Conservation (phyloP, 2,797 vertebrate genomes). For the Anguilla pacifica region DNA sequence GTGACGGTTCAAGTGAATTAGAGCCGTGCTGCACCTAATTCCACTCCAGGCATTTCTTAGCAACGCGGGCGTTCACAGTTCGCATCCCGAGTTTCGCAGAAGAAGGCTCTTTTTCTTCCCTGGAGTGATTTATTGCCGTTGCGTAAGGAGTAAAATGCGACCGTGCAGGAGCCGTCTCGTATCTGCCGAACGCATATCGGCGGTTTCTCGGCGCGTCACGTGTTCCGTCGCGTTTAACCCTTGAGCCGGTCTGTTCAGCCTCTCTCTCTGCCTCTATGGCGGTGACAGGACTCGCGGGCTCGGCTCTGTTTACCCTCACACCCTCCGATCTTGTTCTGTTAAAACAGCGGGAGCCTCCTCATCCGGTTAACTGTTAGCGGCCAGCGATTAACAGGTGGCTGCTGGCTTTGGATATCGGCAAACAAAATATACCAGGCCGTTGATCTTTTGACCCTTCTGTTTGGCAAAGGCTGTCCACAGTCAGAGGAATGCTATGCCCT, state of each 20-base stretch:
- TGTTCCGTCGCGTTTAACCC: not conserved
- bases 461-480: not conserved
- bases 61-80: not conserved
- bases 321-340: not conserved
- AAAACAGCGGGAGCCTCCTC: not conserved
- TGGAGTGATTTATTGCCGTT: not conserved
- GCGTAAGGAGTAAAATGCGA: constrained; percentile 10
- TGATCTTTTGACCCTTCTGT: not conserved
- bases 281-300: not conserved
- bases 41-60: not conserved
- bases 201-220: not conserved
- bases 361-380: not conserved
- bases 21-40: not conserved
- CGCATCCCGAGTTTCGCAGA: not conserved
- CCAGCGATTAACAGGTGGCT: not conserved
- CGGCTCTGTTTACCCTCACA: not conserved
- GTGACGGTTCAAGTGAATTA: not conserved
- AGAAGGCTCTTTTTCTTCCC: not conserved
- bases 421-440: not conserved
- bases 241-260: not conserved
- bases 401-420: not conserved
- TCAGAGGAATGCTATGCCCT: not conserved
- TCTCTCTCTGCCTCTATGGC: not conserved
- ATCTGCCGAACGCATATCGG: not conserved
- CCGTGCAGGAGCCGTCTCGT: not conserved